A percentile compares a stretch with the other conserved stretches of the same genome.
phyloP scores from a whole-genome alignment of 2,888 invertebrate genomes.

The Lithophane semibrunnea region DNA sequence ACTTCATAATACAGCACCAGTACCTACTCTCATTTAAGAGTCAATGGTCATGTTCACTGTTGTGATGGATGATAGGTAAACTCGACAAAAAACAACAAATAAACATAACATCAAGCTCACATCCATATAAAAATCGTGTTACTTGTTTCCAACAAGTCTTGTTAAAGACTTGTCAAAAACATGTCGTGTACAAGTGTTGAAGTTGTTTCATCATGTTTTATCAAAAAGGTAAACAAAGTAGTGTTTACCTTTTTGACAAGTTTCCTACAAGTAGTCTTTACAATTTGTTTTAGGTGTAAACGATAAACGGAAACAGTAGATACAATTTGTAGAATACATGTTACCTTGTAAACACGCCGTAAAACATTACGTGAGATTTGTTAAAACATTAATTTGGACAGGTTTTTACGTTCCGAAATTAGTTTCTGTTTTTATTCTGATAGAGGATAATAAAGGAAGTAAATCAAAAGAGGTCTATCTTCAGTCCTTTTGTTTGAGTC shows the following conservation, averaged over 20 bases:
- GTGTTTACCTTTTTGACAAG: background rate
- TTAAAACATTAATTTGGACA: background rate
- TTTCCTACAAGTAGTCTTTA: background rate
- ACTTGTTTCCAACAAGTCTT: background rate
- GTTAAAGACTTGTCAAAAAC: too few species aligned
- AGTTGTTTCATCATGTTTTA: background rate
- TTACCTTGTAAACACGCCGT: too few species aligned
- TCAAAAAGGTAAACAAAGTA: background rate
- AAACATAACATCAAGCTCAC: background rate
- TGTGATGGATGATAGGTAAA: background rate
- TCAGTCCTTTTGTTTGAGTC: background rate
- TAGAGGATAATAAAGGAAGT: background rate
- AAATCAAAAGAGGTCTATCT: conserved; percentile 20
- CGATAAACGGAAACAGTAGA: background rate
- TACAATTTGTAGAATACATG: too few species aligned
- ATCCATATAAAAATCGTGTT: background rate
- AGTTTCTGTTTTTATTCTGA: background rate
- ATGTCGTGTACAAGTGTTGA: too few species aligned
- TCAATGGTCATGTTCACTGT: background rate
- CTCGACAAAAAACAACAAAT: background rate
- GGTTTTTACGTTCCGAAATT: background rate
- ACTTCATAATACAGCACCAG: too few species aligned
- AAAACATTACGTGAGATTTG: background rate
- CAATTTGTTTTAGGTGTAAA: background rate
- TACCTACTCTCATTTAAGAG: background rate